Base-by-base conservation (phyloP, 2,113 vertebrate genomes). In the Tupaia tana region DNA sequence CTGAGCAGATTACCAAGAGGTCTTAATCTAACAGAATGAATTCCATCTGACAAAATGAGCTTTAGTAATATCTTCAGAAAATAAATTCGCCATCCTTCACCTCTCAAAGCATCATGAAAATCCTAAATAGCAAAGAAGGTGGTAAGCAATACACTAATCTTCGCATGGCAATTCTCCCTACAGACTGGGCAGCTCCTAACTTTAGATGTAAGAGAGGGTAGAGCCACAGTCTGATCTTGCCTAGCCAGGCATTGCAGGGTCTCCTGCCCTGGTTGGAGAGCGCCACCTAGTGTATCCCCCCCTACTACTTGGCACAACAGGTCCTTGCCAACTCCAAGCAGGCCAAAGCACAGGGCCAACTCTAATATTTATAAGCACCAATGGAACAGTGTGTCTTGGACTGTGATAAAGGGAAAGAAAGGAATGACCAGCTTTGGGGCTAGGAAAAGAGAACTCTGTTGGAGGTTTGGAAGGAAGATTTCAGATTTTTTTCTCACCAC, bases 221-320 rank as follows among this genome's bases (percentile, higher is more conserved):
- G 14, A 61, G 22, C 11, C 3, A 2, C 24, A 4, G 31, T 61
- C 71, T 5, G 73, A 67, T 73, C 75, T 74, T n/a, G 2, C 56
- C 7, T 25, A 0, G 7, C 19, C 54, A 56, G 25, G 34, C 54
- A 29, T n/a, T 22, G 63, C 27, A 12, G 74, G 61, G 78, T 64
- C 34, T 67, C 52, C 86, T 90, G 86, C 14, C 70, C 91, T 83
- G 90, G 82, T 61, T 56, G 61, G 43, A 96, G 92, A 86, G 95
- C 70, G 83, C 96, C 96, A 92, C 85, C 95, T 97, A 66, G 85
- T 52, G 96, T 15, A 27, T 7, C 27, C 87, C 61, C 61, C 43
- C 79, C 78, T 24, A 15, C 20, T 18, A 11, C 31, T 70, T 3
- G 61, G 59, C 61, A 20, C 56, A 67, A 67, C 43, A 43, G 29